Percentiles rank a stretch among this genome's conserved stretches.
Evolutionary conservation across 2,797 vertebrate genomes (phyloP).

Genomic region (Typhlichthys subterraneus): DNA sequence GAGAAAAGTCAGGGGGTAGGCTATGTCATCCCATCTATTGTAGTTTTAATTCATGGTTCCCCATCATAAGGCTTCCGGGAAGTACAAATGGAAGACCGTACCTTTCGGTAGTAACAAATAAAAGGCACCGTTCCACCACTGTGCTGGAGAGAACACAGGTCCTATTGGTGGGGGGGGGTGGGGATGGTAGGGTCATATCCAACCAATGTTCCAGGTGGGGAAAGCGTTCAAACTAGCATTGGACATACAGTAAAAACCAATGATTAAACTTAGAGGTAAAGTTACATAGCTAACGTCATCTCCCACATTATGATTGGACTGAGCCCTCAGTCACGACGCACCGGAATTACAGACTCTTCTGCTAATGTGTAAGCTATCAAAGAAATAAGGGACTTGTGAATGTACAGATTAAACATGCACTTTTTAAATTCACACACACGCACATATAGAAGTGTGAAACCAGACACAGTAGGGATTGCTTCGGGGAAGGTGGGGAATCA

Average conservation of each 20-base stretch:
- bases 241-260: constrained; percentile 61
- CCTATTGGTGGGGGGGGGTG: constrained; percentile 51
- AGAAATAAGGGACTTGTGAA: constrained; percentile 45
- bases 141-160: constrained; percentile 73
- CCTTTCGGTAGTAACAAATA: constrained; percentile 78
- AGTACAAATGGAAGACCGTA: constrained; percentile 82
- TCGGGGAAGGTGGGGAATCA: no score
- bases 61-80: constrained; percentile 77
- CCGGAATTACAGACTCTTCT: constrained; percentile 50
- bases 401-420: constrained; percentile 57
- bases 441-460: constrained; percentile 40
- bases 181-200: constrained; percentile 20
- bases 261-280: constrained; percentile 69
- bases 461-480: constrained; percentile 44
- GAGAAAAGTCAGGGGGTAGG: constrained; percentile 43
- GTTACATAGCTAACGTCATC: constrained; percentile 67
- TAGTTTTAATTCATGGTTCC: constrained; percentile 56
- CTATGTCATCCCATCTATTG: constrained; percentile 54
- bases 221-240: constrained; percentile 65
- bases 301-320: constrained; percentile 42
- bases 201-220: constrained; percentile 61
- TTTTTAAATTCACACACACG: constrained; percentile 43
- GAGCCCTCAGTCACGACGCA: constrained; percentile 47
- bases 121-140: constrained; percentile 80
- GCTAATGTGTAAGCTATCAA: constrained; percentile 38